A percentile compares a stretch with the other conserved stretches of the same genome.
Conservation (phyloP, 1,140 invertebrate species). For the Caerostris extrusa region DNA sequence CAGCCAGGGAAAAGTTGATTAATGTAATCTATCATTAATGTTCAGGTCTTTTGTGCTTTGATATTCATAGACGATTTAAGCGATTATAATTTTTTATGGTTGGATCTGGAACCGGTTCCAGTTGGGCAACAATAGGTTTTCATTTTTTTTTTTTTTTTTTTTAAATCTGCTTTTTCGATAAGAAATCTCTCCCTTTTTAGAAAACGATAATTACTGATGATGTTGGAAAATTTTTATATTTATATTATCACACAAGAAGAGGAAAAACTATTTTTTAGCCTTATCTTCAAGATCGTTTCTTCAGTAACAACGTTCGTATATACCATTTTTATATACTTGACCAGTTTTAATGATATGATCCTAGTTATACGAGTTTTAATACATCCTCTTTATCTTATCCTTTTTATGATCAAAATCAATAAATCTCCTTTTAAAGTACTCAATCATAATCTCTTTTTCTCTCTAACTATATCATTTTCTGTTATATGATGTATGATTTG, state of each 20-base stretch:
- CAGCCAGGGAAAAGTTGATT: conserved; percentile 55
- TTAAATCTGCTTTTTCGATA: conserved; percentile 8
- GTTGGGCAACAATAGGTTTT: background rate
- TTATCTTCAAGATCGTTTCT: conserved; percentile 15
- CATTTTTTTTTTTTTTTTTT: background rate
- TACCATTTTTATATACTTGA: conserved; percentile 6
- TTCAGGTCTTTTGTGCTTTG: conserved; percentile 45
- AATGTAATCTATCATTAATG: conserved; percentile 74
- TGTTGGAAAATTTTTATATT: conserved; percentile 44
- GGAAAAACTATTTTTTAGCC: background rate
- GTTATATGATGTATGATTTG: too few relatives aligned
- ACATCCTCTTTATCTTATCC: background rate
- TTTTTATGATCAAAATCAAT: background rate
- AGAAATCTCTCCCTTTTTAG: conserved; percentile 43
- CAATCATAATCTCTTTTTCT: too few relatives aligned
- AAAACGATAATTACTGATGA: conserved; percentile 44
- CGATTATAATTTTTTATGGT: conserved; percentile 58
- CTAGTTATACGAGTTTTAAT: background rate
- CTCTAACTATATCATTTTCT: too few relatives aligned
- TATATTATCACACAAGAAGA: background rate
- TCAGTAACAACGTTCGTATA: background rate
- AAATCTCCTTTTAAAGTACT: background rate
- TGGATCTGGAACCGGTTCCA: conserved; percentile 50
- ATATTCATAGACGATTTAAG: conserved; percentile 64
- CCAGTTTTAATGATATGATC: background rate